These are phyloP conservation scores for Mugil cephalus DNA, from an alignment of 2,113 vertebrate genomes.

Conservation along the genomic window DNA sequence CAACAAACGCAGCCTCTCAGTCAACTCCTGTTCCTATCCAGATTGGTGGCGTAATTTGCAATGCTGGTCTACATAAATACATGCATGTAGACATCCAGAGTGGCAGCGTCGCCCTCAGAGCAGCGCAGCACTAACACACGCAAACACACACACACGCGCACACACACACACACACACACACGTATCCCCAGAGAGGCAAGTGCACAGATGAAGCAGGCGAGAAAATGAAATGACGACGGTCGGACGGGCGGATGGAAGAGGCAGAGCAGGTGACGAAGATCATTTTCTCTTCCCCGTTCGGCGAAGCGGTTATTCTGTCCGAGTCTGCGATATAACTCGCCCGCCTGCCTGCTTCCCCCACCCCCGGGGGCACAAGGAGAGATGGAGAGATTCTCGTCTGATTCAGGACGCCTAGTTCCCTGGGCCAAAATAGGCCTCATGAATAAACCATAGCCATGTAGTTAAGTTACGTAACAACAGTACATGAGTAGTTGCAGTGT, in stretches of 20 bases:
- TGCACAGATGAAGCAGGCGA: conserved; percentile 19
- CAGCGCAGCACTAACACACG: not conserved
- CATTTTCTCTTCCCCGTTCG: conserved; percentile 41
- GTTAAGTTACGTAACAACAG: conserved; percentile 74
- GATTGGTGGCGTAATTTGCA: conserved; percentile 52
- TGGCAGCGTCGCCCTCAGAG: conserved; percentile 20
- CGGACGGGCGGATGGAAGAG: conserved; percentile 33
- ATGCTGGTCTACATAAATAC: conserved; percentile 40
- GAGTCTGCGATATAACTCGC: conserved; percentile 52
- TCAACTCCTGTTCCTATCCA: conserved; percentile 55
- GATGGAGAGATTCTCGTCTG: conserved; percentile 70
- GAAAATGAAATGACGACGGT: conserved; percentile 48
- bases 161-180: no score
- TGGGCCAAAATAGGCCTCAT: conserved; percentile 74
- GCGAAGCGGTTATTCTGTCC: conserved; percentile 62
- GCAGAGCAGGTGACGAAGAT: conserved; percentile 59
- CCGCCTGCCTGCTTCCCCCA: conserved; percentile 49
- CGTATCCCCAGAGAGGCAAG: conserved; percentile 9
- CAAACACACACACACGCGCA: no score
- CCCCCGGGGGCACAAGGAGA: conserved; percentile 38
- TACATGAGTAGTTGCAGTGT: conserved; percentile 59
- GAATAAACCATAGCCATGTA: conserved; percentile 74
- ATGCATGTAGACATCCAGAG: conserved; percentile 46
- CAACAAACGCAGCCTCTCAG: conserved; percentile 51
- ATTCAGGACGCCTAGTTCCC: conserved; percentile 73